Evolutionary conservation across 2,113 vertebrate species (phyloP).

Genomic region (Thinocorus orbignyianus): DNA sequence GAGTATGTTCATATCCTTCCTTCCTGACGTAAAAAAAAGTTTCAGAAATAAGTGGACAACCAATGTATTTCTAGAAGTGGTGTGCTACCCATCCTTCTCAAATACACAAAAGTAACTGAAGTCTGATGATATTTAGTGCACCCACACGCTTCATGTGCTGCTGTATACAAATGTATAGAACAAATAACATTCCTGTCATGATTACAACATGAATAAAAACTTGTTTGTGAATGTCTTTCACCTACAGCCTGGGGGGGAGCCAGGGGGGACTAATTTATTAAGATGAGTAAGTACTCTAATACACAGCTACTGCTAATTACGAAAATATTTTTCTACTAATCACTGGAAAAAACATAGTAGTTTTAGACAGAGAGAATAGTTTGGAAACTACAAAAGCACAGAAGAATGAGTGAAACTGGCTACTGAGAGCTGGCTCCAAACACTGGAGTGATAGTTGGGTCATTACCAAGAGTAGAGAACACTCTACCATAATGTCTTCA

Average conservation of each 20-base stretch:
- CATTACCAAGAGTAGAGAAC: slow-evolving; percentile 60
- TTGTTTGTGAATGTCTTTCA: neutral
- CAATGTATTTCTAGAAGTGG: neutral
- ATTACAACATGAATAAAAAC: neutral
- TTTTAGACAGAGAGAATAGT: slow-evolving; percentile 23
- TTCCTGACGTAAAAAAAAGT: neutral
- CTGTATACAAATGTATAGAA: neutral
- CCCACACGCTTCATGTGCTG: neutral
- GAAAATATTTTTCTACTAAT: slow-evolving; percentile 59
- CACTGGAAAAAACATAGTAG: neutral
- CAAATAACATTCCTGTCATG: neutral
- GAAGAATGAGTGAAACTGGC: slow-evolving; percentile 53
- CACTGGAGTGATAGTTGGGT: slow-evolving; percentile 54
- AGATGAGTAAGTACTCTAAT: slow-evolving; percentile 18
- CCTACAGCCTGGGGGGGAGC: neutral
- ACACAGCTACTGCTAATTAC: slow-evolving; percentile 51
- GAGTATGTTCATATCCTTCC: neutral
- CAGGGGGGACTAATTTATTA: neutral
- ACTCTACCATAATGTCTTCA: slow-evolving; percentile 64
- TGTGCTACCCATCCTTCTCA: neutral
- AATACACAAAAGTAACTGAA: neutral
- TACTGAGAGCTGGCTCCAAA: slow-evolving; percentile 50
- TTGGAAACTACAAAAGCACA: slow-evolving; percentile 62
- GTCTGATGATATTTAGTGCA: neutral
- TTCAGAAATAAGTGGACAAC: neutral